These are phyloP conservation scores for Avahi laniger DNA, from an alignment of 2,797 vertebrate genomes.

Conservation along the genomic window DNA sequence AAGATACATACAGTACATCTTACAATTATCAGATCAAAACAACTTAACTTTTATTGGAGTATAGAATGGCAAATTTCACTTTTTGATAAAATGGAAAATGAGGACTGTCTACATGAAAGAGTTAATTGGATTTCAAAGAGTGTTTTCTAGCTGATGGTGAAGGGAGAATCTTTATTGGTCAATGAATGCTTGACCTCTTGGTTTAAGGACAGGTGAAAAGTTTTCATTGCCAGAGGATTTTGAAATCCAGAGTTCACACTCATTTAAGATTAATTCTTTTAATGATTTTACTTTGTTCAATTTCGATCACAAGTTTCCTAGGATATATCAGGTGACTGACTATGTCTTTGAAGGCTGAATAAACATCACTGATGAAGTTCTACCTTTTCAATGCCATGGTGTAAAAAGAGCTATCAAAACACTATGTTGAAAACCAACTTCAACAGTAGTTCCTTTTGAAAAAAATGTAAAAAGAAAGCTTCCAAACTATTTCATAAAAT, in stretches of 20 bases:
- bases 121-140: constrained; percentile 88
- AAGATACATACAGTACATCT: constrained; percentile 87
- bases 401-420: not conserved
- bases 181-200: constrained; percentile 85
- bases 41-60: constrained; percentile 87
- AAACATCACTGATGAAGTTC: constrained; percentile 72
- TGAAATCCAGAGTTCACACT: constrained; percentile 82
- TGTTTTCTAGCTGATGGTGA: constrained; percentile 74
- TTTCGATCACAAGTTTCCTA: constrained; percentile 80
- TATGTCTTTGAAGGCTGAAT: constrained; percentile 79
- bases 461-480: constrained; percentile 27
- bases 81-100: constrained; percentile 84
- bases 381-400: constrained; percentile 58
- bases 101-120: constrained; percentile 83
- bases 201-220: constrained; percentile 81
- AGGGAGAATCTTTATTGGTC: constrained; percentile 80
- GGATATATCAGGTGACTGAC: constrained; percentile 74
- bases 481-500: not conserved
- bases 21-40: constrained; percentile 89
- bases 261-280: constrained; percentile 83
- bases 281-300: constrained; percentile 82
- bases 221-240: constrained; percentile 82
- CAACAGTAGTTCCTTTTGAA: not conserved
- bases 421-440: not conserved
- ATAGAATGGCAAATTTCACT: constrained; percentile 86